phyloP scores from a whole-genome alignment of 2,888 invertebrate species.

The Atethmia centrago region DNA sequence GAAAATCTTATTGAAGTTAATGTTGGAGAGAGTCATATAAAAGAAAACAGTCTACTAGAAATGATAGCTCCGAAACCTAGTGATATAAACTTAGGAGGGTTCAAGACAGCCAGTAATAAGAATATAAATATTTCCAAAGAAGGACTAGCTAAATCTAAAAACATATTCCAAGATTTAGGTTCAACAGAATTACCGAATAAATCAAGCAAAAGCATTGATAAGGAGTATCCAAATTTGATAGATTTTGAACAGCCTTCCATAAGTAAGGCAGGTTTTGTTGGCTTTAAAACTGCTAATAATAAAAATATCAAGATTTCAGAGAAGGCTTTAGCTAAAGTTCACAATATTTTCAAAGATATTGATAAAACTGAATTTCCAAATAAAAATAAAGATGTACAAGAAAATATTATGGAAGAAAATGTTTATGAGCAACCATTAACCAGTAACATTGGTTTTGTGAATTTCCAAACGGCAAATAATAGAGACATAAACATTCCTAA shows the following conservation, averaged over 20 bases:
- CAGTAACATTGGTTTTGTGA: conserved; percentile 4
- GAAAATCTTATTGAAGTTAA: conserved; percentile 26
- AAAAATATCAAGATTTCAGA: conserved; percentile 45
- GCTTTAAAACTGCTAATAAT: conserved; percentile 48
- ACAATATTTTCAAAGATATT: conserved; percentile 41
- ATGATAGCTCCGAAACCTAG: not conserved
- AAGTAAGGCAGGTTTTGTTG: conserved; percentile 16
- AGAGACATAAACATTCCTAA: conserved; percentile 9
- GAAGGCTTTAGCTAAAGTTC: conserved; percentile 36
- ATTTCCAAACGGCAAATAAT: conserved; percentile 36
- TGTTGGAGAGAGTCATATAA: not conserved
- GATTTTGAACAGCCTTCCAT: conserved; percentile 19
- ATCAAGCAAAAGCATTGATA: conserved; percentile 9
- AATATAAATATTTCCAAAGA: conserved; percentile 75
- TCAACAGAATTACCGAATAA: conserved; percentile 28
- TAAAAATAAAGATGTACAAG: not conserved
- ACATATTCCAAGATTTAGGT: conserved; percentile 70
- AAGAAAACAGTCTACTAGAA: not conserved
- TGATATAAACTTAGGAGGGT: conserved; percentile 25
- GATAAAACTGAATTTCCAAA: conserved; percentile 20
- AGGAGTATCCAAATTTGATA: conserved; percentile 2
- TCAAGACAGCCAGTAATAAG: conserved; percentile 79
- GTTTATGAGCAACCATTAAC: not conserved
- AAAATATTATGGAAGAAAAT: not conserved
- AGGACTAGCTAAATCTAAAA: conserved; percentile 72